Evolutionary conservation across 1,140 invertebrate species (phyloP), one percentile per base, ranked within the genome.

Genomic region (Calephelis nemesis): DNA sequence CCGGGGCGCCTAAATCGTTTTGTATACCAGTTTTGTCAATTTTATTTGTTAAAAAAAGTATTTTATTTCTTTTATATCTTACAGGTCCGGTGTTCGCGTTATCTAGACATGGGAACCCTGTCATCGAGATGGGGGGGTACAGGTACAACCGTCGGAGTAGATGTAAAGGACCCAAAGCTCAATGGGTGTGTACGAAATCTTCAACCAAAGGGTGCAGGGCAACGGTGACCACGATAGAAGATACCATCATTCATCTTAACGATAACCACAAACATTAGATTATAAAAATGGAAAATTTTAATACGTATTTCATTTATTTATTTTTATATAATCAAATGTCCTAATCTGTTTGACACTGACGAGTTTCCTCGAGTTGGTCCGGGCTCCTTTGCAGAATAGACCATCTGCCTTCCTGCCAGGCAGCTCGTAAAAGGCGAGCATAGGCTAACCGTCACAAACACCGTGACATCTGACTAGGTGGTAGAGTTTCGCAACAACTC

Each of bases 101-200:
- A 6, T 82, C 82, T 13, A 74, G 71, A 42, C 70, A 40, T 10
- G 82, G 81, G 0, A 78, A 67, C 7, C 79, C 79, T 0, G 74
- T 80, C 0, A 70, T 84, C 1, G 39, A 67, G 42, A 64, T 79
- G 10, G 80, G 77, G 6, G 54, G 71, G 8, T 76, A 82, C 50
- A 65, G 81, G 3, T 85, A 77, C 62, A 79, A 83, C 54, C 74
- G 70, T 7, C 70, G 72, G 19, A 69, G 60, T n/a, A 49, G 72
- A 12, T 73, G 73, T 40, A 81, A 64, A 19, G 81, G 79, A 0
- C 63, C 69, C 4, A 79, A 75, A 42, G 67, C 67, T 0, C 72
- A 77, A 45, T 86, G 84, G 84, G 70, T 72, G 0, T 86, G 84
- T 63, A 72, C 71, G 45, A 82, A 82, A 62, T 70, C 77, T 58